Conservation (phyloP, 2,888 invertebrate species). For the Yponomeuta plumbellus region DNA sequence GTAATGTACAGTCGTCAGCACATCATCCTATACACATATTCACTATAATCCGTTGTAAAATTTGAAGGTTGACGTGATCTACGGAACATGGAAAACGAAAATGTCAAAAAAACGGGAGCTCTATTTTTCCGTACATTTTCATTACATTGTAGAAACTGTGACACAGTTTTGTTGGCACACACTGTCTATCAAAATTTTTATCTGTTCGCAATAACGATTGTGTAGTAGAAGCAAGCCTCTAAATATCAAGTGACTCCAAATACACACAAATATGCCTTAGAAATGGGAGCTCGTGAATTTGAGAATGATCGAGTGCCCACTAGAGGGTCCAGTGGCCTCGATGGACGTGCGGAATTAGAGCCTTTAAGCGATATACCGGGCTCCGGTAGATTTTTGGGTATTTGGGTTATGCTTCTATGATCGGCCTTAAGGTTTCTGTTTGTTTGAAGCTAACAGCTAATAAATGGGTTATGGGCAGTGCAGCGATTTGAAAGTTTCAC, state of each 20-base stretch:
- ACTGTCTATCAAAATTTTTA: background rate
- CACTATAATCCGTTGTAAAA: too few relatives aligned
- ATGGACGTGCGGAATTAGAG: slow-evolving; percentile 28
- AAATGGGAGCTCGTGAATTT: slow-evolving; percentile 49
- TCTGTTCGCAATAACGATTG: background rate
- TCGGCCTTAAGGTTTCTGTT: background rate
- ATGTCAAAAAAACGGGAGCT: too few relatives aligned
- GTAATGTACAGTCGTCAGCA: too few relatives aligned
- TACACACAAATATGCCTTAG: slow-evolving; percentile 43
- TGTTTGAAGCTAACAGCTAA: background rate
- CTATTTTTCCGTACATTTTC: too few relatives aligned
- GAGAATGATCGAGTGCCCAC: slow-evolving; percentile 62
- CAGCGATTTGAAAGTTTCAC: too few relatives aligned
- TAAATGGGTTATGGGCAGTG: too few relatives aligned
- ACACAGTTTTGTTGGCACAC: too few relatives aligned
- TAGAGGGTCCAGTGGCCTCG: slow-evolving; percentile 42
- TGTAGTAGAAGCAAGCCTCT: background rate
- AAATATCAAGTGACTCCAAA: slow-evolving; percentile 43
- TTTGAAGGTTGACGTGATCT: too few relatives aligned
- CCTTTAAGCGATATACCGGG: slow-evolving; percentile 19
- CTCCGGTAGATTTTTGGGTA: background rate
- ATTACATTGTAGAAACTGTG: too few relatives aligned
- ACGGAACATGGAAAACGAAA: too few relatives aligned
- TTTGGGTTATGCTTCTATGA: background rate
- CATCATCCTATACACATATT: too few relatives aligned